Evolutionary conservation across 2,888 invertebrate species (phyloP).

Genomic region (Thereva nobilitata): DNA sequence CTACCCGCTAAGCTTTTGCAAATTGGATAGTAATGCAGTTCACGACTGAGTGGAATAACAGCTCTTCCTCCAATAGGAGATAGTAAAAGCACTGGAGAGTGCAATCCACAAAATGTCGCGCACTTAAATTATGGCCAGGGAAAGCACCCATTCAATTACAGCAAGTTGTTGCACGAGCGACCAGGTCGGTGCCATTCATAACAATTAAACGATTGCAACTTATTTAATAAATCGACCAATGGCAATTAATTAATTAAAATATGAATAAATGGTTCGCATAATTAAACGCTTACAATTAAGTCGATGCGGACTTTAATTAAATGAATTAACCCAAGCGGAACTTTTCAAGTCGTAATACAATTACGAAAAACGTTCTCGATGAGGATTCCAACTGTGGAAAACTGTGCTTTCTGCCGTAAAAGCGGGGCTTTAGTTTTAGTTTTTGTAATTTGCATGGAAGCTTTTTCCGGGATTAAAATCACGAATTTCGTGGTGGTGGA

Average conservation of each 20-base stretch:
- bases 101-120: slow-evolving; percentile 30
- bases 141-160: slow-evolving; percentile 38
- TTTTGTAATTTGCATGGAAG: slow-evolving; percentile 14
- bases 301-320: slow-evolving; percentile 39
- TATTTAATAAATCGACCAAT: slow-evolving; percentile 41
- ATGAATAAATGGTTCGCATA: slow-evolving; percentile 41
- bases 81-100: not conserved
- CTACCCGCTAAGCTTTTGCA: too few species aligned
- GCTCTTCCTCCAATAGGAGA: not conserved
- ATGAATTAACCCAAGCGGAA: slow-evolving; percentile 47
- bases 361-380: slow-evolving; percentile 21
- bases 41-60: not conserved
- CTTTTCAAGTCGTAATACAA: slow-evolving; percentile 50
- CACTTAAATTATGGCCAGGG: slow-evolving; percentile 32
- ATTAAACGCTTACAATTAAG: slow-evolving; percentile 41
- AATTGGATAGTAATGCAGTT: not conserved
- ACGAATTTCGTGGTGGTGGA: not conserved
- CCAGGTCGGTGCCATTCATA: slow-evolving; percentile 37
- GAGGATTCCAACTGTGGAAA: slow-evolving; percentile 2
- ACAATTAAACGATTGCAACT: slow-evolving; percentile 42
- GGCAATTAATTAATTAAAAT: slow-evolving; percentile 42
- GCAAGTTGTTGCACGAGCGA: slow-evolving; percentile 38
- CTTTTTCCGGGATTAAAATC: slow-evolving; percentile 3
- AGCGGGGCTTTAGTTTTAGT: slow-evolving; percentile 29
- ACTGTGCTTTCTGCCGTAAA: slow-evolving; percentile 1